Percentiles rank a stretch among this genome's conserved stretches.
phyloP scores from a whole-genome alignment of 2,797 vertebrate genomes.

The Gorsachius magnificus region DNA sequence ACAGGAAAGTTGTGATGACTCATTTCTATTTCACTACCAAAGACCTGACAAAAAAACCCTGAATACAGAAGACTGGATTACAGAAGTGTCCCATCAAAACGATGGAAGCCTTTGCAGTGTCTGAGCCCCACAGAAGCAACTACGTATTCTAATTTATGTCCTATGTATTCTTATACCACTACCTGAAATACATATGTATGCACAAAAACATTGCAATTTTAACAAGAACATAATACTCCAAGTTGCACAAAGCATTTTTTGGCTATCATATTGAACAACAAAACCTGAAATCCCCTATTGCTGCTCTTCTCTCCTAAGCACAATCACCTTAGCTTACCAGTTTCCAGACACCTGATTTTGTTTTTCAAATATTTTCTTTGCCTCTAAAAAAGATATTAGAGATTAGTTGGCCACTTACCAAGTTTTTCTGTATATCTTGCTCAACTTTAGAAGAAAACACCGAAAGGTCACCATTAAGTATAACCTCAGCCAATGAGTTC shows the following conservation, averaged over 20 bases:
- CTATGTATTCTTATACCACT: background rate
- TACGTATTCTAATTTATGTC: background rate
- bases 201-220: background rate
- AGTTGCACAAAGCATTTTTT: background rate
- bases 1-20: background rate
- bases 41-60: background rate
- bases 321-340: background rate
- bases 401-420: slow-evolving; percentile 74
- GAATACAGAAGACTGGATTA: background rate
- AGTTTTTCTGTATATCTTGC: slow-evolving; percentile 79
- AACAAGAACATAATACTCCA: background rate
- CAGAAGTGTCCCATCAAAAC: background rate
- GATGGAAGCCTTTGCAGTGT: background rate
- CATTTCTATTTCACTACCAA: background rate
- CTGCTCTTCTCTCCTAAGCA: background rate
- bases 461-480: slow-evolving; percentile 93
- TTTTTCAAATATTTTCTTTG: background rate
- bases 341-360: background rate
- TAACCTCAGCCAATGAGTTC: slow-evolving; percentile 91
- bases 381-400: background rate
- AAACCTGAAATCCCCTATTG: background rate
- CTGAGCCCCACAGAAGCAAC: background rate
- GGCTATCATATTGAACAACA: background rate
- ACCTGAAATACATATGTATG: background rate
- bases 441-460: slow-evolving; percentile 84